These are phyloP conservation scores for Borostomias antarcticus DNA, from an alignment of 2,797 vertebrate species.

Conservation along the genomic window DNA sequence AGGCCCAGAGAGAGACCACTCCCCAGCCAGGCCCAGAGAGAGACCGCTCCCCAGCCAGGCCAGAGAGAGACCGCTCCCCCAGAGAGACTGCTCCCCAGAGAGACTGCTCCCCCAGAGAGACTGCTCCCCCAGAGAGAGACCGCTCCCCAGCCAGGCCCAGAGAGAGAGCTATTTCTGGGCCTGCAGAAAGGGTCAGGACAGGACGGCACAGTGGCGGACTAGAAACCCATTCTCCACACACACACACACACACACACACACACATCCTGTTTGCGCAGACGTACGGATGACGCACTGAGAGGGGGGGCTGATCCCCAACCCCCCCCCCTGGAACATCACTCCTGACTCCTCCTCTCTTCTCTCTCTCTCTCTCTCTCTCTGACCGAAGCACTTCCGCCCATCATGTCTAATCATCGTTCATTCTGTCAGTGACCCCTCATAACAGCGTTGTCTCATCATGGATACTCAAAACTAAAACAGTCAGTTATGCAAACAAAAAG, in stretches of 20 bases:
- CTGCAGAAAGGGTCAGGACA: constrained; percentile 65
- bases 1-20: constrained; percentile 17
- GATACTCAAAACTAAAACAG: neutral
- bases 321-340: constrained; percentile 55
- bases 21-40: too few relatives aligned
- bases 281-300: too few relatives aligned
- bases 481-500: neutral
- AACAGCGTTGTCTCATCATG: too few relatives aligned
- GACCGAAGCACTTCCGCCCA: constrained; percentile 4
- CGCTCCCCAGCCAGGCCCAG: too few relatives aligned
- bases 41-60: too few relatives aligned
- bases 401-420: too few relatives aligned
- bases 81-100: too few relatives aligned
- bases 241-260: constrained; percentile 30
- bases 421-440: too few relatives aligned
- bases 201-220: constrained; percentile 61
- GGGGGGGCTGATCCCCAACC: too few relatives aligned
- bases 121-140: too few relatives aligned
- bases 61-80: too few relatives aligned
- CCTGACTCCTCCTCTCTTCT: constrained; percentile 20
- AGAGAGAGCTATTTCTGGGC: constrained; percentile 66
- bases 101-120: too few relatives aligned
- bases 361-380: constrained; percentile 29
- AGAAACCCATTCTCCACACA: constrained; percentile 58
- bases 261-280: constrained; percentile 76